Percentiles rank a stretch among this genome's conserved stretches.
phyloP scores from a whole-genome alignment of 2,888 invertebrate genomes.

The Melanophora roralis region DNA sequence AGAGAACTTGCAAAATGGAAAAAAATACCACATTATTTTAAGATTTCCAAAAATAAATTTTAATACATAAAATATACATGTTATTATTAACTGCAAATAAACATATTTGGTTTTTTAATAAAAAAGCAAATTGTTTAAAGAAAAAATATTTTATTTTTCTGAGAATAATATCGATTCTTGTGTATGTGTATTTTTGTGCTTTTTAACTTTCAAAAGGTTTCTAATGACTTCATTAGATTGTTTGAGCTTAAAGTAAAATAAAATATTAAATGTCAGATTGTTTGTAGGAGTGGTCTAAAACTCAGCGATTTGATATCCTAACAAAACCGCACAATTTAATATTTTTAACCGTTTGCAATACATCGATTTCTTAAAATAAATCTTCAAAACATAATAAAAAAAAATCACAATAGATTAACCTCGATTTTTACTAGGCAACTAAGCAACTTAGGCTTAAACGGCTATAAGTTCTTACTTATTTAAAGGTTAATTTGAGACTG shows the following conservation, averaged over 20 bases:
- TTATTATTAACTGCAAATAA: background rate
- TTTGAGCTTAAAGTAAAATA: background rate
- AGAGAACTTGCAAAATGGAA: background rate
- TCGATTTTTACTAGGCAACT: too few species aligned
- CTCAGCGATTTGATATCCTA: too few species aligned
- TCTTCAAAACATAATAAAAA: too few species aligned
- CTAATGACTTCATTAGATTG: background rate
- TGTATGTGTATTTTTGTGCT: background rate
- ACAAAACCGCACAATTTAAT: too few species aligned
- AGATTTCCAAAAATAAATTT: constrained; percentile 48
- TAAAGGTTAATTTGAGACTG: too few species aligned
- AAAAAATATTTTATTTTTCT: constrained; percentile 15
- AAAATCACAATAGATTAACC: too few species aligned
- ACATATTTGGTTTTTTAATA: constrained; percentile 4
- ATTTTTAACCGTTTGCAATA: too few species aligned
- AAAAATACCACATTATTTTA: constrained; percentile 41
- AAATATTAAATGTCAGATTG: too few species aligned
- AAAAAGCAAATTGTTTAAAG: constrained; percentile 32
- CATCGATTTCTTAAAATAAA: too few species aligned
- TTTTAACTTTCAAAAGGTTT: background rate
- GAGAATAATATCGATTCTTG: constrained; percentile 14
- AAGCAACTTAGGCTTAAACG: too few species aligned
- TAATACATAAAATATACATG: background rate
- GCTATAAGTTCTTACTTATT: too few species aligned
- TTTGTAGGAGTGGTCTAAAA: too few species aligned